Evolutionary conservation across 2,888 invertebrate species (phyloP), one percentile per base, ranked within the genome.

Genomic region (Philopedon plagiatum): DNA sequence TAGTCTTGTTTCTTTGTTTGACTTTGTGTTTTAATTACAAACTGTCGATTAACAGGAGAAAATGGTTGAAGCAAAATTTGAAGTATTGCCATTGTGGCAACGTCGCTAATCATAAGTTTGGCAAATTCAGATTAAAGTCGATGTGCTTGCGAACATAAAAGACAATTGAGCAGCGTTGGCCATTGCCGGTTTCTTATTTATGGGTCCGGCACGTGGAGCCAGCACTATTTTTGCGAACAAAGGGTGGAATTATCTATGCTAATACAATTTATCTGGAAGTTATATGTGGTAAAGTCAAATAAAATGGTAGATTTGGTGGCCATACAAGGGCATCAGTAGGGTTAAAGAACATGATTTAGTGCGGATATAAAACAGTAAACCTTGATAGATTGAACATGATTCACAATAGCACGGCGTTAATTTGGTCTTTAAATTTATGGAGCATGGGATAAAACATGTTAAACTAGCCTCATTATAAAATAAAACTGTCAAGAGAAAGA

Each of bases 241-340:
- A 65, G 71, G 71, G 65, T 71, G 51, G 71, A 65, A 71, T 71
- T 71, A 71, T 71, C 71, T 71, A 64, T 71, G 65, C 54, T 71
- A 71, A 71, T 71, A 41, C 21, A 39, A n/a, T 57, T 49, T 71
- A 71, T 60, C 54, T 65, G 56, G 9, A 32, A 61, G 61, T 41
- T 62, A 69, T 46, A 61, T 69, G 69, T 39, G 69, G 69, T 44
- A 46, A 62, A 69, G 29, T 56, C 69, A 69, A 62, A 69, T 57
- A 69, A 69, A 57, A 56, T 44, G 56, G 62, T 34, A 29, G 56
- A 56, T 69, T 56, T 69, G 9, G 67, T 37, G 67, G 67, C 60
- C 49, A 34, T 18, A 23, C 19, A 29, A 18, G 32, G 37, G 63
- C n/a, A n/a, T 34, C 5, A 11, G 34, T 9, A 34, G 5, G 34